Evolutionary conservation across 2,888 invertebrate species (phyloP).

Genomic region (Cheilosia vernalis): DNA sequence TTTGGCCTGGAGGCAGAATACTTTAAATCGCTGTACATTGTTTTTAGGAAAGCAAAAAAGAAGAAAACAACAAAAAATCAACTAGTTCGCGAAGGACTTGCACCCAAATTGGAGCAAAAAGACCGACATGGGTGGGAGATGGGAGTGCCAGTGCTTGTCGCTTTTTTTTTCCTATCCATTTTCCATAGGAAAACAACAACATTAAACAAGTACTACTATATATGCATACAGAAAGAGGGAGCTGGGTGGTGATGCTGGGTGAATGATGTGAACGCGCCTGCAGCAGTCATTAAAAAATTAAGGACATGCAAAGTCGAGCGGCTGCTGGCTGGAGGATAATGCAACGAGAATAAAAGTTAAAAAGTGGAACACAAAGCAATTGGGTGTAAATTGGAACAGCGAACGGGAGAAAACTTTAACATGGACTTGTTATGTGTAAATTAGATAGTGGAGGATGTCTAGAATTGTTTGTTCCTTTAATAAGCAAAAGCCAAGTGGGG

Average conservation of each 20-base stretch:
- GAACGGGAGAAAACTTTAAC: constrained; percentile 26
- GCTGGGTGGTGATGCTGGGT: constrained; percentile 43
- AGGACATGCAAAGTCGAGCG: constrained; percentile 74
- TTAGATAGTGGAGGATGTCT: constrained; percentile 41
- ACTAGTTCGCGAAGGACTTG: constrained; percentile 61
- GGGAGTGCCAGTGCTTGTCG: constrained; percentile 38
- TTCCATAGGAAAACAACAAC: constrained; percentile 18
- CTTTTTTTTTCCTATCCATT: constrained; percentile 26
- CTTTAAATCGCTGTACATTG: constrained; percentile 66
- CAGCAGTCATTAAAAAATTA: constrained; percentile 75
- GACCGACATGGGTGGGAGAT: constrained; percentile 33
- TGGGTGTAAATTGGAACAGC: constrained; percentile 69
- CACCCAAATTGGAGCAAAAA: constrained; percentile 64
- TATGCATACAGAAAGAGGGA: constrained; percentile 15
- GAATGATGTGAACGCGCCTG: constrained; percentile 74
- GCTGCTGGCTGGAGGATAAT: constrained; percentile 71
- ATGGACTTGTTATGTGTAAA: constrained; percentile 27
- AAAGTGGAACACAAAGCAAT: constrained; percentile 72
- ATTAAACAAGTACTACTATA: too few relatives aligned
- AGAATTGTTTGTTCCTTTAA: constrained; percentile 21
- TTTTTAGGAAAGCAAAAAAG: constrained; percentile 43
- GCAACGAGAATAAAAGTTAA: constrained; percentile 63
- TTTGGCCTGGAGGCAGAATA: constrained; percentile 49
- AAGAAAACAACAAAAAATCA: constrained; percentile 24
- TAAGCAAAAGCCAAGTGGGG: neutral